These are phyloP conservation scores for Plagiodera versicolora DNA, from an alignment of 2,888 invertebrate species.

Conservation along the genomic window DNA sequence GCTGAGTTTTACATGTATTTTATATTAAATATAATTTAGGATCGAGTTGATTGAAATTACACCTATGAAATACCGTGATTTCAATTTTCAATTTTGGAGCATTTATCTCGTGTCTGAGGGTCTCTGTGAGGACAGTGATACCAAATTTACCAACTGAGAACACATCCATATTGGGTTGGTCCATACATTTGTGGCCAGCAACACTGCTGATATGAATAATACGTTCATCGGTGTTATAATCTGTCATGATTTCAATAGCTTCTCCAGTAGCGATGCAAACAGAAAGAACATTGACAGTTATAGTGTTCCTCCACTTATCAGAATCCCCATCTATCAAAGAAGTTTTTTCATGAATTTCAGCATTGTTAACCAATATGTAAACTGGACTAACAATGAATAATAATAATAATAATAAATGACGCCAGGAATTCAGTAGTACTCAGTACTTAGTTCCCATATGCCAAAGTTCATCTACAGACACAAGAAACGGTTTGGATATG, in stretches of 20 bases:
- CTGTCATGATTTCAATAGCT: conserved; percentile 15
- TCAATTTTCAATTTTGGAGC: conserved; percentile 26
- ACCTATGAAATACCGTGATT: conserved; percentile 26
- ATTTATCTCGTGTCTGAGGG: conserved; percentile 32
- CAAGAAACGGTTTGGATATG: too few species aligned
- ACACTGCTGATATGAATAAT: too few species aligned
- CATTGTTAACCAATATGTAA: too few species aligned
- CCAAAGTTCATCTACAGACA: too few species aligned
- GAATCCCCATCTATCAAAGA: conserved; percentile 38
- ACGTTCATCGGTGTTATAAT: conserved; percentile 11
- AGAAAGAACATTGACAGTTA: conserved; percentile 35
- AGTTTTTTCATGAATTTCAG: conserved; percentile 36
- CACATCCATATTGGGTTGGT: background rate
- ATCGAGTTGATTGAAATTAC: background rate
- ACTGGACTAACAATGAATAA: too few species aligned
- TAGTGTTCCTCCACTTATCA: conserved; percentile 31
- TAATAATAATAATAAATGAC: too few species aligned
- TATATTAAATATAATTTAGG: too few species aligned
- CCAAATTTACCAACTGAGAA: conserved; percentile 38
- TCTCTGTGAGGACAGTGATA: conserved; percentile 36
- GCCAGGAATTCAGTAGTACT: too few species aligned
- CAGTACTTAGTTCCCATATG: too few species aligned
- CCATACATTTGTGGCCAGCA: background rate
- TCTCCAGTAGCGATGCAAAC: conserved; percentile 18
- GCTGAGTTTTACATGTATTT: too few species aligned